phyloP scores from a whole-genome alignment of 1,140 invertebrate genomes.

The Scaptomyza graminum region DNA sequence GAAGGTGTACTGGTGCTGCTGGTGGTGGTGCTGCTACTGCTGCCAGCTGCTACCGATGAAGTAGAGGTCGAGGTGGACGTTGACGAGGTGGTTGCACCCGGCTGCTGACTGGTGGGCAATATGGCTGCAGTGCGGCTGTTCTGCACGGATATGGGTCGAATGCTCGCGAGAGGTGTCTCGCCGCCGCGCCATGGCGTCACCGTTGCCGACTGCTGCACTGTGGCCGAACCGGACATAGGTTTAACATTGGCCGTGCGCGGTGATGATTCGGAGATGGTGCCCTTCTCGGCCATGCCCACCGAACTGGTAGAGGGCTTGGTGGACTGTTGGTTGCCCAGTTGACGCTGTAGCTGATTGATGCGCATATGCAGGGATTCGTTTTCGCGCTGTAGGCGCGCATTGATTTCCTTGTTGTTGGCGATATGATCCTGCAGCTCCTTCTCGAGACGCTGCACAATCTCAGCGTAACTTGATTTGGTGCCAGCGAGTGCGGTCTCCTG shows the following conservation, averaged over 20 bases:
- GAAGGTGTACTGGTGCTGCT: conserved; percentile 41
- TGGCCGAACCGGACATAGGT: conserved; percentile 91
- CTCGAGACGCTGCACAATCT: conserved; percentile 88
- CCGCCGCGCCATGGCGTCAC: conserved; percentile 87
- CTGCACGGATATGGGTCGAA: conserved; percentile 93
- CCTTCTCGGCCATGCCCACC: conserved; percentile 87
- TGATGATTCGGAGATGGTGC: conserved; percentile 90
- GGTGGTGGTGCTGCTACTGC: conserved; percentile 34
- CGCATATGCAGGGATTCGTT: conserved; percentile 90
- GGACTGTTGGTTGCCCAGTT: conserved; percentile 89
- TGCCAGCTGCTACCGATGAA: conserved; percentile 59
- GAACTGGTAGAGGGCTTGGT: conserved; percentile 88
- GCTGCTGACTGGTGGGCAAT: conserved; percentile 87
- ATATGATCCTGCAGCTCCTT: conserved; percentile 90
- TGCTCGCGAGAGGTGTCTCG: conserved; percentile 94
- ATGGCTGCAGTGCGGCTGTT: conserved; percentile 90
- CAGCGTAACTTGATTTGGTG: conserved; percentile 90
- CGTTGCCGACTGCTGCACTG: conserved; percentile 85
- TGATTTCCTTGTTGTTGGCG: conserved; percentile 87
- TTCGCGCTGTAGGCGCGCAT: conserved; percentile 87
- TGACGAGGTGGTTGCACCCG: conserved; percentile 46
- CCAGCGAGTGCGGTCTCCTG: conserved; percentile 86
- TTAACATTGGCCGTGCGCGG: conserved; percentile 95
- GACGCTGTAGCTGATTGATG: conserved; percentile 90
- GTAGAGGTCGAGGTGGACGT: conserved; percentile 64